Evolutionary conservation across 2,888 invertebrate genomes (phyloP), one percentile per base, ranked within the genome.

Genomic region (Xestobium rufovillosum): DNA sequence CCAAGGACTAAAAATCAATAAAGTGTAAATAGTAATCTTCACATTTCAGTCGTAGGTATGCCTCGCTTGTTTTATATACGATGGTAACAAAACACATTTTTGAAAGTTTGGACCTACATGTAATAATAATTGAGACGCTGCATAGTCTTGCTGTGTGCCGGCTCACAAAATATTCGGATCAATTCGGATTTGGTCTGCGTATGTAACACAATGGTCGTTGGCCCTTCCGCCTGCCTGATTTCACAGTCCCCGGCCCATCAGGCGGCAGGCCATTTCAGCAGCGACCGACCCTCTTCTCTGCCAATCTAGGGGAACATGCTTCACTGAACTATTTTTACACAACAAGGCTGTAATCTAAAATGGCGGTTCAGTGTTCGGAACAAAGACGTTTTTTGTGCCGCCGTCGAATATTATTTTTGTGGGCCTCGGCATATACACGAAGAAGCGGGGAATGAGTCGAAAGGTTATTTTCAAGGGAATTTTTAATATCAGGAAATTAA

Each of bases 321-420:
- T 61, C 52, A 56, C 55, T 61, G 62, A 60, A 60, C 63, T 64
- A 63, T 63, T 64, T 64, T 63, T 63, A 64, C 60, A 59, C 58
- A 57, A 57, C 59, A 55, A 57, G 34, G 52, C 54, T 52, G 51
- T 55, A 57, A 56, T 56, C 57, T 59, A 63, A 63, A 63, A 63
- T 63, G 63, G 63, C 61, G 59, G 57, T 50, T 53, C 51, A 51
- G 45, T 49, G 52, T 49, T 48, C 47, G 33, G 54, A 56, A 57
- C 57, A 57, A 58, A 58, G 55, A 49, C 49, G 49, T 55, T 57
- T 57, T 59, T 57, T 57, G 51, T 49, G 45, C 37, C 50, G 33
- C 31, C 38, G n/a, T n/a, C 38, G 40, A 48, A 48, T 45, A 48
- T 45, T 44, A 48, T 48, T 43, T 48, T 48, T 42, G 41, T 43